Conservation (phyloP, 2,113 vertebrate species). For the Microcebus murinus region DNA sequence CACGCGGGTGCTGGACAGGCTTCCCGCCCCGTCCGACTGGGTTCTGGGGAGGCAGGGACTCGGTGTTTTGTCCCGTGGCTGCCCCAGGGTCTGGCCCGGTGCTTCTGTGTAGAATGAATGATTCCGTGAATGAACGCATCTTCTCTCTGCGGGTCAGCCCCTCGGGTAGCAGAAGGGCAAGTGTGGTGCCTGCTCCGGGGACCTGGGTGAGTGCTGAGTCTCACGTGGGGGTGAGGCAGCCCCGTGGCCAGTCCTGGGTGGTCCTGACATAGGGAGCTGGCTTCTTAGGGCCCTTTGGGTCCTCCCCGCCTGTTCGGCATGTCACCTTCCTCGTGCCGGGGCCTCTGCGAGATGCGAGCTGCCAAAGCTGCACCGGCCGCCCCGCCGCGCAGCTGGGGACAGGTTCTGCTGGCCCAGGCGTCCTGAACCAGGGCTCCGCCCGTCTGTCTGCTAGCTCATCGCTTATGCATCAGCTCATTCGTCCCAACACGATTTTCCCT, state of each 20-base stretch:
- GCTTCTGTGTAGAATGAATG: neutral
- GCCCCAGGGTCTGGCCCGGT: neutral
- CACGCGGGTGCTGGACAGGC: neutral
- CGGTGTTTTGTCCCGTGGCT: neutral
- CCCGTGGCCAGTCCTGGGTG: neutral
- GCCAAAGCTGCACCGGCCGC: accelerated
- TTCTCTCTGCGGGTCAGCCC: neutral
- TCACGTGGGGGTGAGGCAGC: neutral
- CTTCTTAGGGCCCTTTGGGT: neutral
- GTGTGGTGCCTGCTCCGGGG: neutral
- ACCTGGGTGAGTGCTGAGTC: neutral
- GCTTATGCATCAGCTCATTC: neutral
- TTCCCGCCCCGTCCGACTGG: neutral
- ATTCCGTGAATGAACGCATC: too few relatives aligned
- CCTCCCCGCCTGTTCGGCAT: neutral
- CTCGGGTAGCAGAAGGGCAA: neutral
- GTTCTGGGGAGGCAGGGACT: neutral
- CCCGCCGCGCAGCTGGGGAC: neutral
- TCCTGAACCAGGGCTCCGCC: accelerated
- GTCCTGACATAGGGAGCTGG: neutral
- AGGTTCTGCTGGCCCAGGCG: neutral
- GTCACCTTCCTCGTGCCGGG: neutral
- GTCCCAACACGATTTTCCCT: neutral
- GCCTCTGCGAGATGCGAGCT: neutral
- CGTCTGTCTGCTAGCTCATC: neutral